phyloP scores from a whole-genome alignment of 2,797 vertebrate species.

The Octomys mimax region DNA sequence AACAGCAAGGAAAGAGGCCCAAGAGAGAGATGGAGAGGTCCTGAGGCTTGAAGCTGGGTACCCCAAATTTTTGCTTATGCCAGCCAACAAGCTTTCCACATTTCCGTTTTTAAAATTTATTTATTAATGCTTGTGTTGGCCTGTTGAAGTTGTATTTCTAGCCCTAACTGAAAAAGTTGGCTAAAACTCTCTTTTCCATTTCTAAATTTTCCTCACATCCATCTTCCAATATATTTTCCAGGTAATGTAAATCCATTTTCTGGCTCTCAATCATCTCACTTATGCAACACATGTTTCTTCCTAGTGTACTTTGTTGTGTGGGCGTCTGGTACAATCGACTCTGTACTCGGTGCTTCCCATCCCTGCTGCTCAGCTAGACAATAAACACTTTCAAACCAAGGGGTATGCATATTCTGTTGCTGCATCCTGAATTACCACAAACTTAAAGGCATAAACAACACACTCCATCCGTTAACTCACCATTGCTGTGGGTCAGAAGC shows the following conservation, averaged over 20 bases:
- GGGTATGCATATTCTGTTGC: neutral
- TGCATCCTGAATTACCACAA: neutral
- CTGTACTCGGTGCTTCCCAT: neutral
- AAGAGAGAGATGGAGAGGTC: neutral
- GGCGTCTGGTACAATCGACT: neutral
- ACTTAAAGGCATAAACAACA: neutral
- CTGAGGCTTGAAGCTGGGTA: neutral
- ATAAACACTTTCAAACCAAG: neutral
- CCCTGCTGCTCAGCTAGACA: neutral
- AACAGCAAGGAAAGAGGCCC: neutral
- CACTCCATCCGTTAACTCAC: neutral
- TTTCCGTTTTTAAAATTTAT: neutral
- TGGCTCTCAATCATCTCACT: neutral
- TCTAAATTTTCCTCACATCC: neutral
- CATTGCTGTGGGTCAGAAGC: neutral
- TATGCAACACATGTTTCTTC: neutral
- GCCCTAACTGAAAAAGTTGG: neutral
- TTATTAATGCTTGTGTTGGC: neutral
- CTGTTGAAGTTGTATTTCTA: conserved; percentile 8
- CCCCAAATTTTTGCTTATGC: neutral
- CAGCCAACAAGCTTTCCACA: neutral
- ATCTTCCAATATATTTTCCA: neutral
- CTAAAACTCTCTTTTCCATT: neutral
- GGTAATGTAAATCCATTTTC: neutral
- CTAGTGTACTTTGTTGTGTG: neutral